A percentile compares a stretch with the other conserved stretches of the same genome.
Evolutionary conservation across 1,140 invertebrate genomes (phyloP).

Genomic region (Cotesia chilonis): DNA sequence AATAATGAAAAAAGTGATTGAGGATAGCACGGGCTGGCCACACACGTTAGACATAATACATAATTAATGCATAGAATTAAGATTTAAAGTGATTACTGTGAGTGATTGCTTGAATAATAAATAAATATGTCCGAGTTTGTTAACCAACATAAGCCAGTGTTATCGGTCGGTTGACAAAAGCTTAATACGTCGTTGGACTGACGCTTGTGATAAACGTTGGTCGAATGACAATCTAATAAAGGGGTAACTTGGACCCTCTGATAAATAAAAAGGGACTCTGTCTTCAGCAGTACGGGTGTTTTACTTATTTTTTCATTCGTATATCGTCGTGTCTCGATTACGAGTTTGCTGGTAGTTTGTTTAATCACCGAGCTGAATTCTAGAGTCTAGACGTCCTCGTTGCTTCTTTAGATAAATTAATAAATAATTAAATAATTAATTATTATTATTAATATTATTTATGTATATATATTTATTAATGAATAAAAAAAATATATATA

Average conservation of each 20-base stretch:
- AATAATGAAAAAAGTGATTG: conserved; percentile 33
- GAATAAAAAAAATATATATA: conserved; percentile 21
- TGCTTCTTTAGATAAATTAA: conserved; percentile 51
- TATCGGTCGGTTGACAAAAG: conserved; percentile 28
- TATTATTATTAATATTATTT: conserved; percentile 14
- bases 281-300: background rate
- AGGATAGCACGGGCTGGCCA: conserved; percentile 64
- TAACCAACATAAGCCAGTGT: conserved; percentile 30
- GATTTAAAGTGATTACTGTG: conserved; percentile 45
- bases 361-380: conserved; percentile 18
- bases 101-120: conserved; percentile 2
- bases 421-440: conserved; percentile 33
- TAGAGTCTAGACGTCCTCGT: conserved; percentile 53
- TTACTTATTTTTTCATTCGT: background rate
- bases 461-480: conserved; percentile 19
- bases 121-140: conserved; percentile 38
- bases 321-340: too few relatives aligned
- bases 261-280: conserved; percentile 22
- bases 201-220: conserved; percentile 55
- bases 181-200: conserved; percentile 59
- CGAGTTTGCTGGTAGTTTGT: too few relatives aligned
- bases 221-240: conserved; percentile 60
- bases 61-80: conserved; percentile 58
- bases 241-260: conserved; percentile 54
- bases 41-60: conserved; percentile 62